Percentiles rank a stretch among this genome's conserved stretches.
Evolutionary conservation across 92 coral and sea anemone species (phyloP).

Genomic region (Muricea muricata): DNA sequence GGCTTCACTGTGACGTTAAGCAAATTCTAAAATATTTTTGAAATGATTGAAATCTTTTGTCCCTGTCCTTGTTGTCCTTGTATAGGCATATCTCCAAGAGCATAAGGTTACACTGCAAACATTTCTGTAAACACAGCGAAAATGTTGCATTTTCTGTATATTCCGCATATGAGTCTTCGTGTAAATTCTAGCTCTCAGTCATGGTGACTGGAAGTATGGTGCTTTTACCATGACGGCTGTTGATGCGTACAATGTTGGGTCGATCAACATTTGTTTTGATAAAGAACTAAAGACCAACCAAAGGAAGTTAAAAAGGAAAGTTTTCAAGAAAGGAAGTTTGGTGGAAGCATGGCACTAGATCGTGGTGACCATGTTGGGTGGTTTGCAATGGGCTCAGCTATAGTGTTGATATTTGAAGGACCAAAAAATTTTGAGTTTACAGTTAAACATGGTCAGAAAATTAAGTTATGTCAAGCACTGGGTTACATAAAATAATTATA

Average conservation of each 20-base stretch:
- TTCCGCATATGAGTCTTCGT: no score
- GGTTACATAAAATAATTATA: no score
- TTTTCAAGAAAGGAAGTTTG: constrained; percentile 69
- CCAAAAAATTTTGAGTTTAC: constrained; percentile 84
- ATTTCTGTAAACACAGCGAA: no score
- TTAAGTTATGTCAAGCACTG: constrained; percentile 78
- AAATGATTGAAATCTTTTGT: no score
- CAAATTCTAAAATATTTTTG: no score
- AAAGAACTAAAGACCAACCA: constrained; percentile 82
- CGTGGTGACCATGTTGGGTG: constrained; percentile 96
- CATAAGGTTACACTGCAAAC: no score
- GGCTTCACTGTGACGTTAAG: no score
- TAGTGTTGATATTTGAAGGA: constrained; percentile 96
- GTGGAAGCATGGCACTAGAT: constrained; percentile 59
- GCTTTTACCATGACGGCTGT: constrained; percentile 89
- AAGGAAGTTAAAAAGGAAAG: not conserved
- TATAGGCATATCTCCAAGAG: no score
- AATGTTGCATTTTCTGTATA: no score
- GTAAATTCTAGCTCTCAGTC: no score
- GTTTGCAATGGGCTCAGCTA: constrained; percentile 90
- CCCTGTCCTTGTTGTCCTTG: no score
- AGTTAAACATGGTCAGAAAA: constrained; percentile 74
- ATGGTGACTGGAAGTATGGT: constrained; percentile 92
- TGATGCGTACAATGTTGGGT: constrained; percentile 96
- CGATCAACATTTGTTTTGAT: constrained; percentile 89